Evolutionary conservation across 1,140 invertebrate genomes (phyloP).

Genomic region (Mercenaria mercenaria): DNA sequence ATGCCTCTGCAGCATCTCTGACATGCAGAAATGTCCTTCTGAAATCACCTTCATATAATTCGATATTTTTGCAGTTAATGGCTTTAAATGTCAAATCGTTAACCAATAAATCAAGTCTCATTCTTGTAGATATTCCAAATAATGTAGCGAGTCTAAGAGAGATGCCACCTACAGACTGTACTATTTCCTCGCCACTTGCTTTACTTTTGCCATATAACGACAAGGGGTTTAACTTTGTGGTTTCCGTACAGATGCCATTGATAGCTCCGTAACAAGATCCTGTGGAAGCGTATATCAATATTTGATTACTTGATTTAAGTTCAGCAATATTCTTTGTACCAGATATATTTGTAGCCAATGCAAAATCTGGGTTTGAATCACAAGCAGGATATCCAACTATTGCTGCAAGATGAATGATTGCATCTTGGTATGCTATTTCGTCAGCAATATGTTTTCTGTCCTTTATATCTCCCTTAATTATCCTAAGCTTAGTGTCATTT

Average conservation of each 20-base stretch:
- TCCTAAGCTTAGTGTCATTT: too few species aligned
- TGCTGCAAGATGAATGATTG: slow-evolving; percentile 79
- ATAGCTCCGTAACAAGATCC: slow-evolving; percentile 81
- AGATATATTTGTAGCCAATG: slow-evolving; percentile 74
- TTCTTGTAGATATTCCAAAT: slow-evolving; percentile 78
- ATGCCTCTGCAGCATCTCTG: slow-evolving; percentile 78
- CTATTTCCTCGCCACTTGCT: slow-evolving; percentile 76
- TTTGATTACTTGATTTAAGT: slow-evolving; percentile 70
- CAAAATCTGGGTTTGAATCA: slow-evolving; percentile 73
- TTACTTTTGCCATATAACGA: slow-evolving; percentile 79
- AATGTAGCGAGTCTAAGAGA: slow-evolving; percentile 79
- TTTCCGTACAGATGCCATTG: slow-evolving; percentile 78
- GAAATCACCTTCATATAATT: slow-evolving; percentile 79
- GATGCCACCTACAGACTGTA: slow-evolving; percentile 71
- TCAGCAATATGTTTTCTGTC: slow-evolving; percentile 70
- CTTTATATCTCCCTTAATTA: slow-evolving; percentile 76
- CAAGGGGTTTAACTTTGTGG: slow-evolving; percentile 77
- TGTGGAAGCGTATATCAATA: slow-evolving; percentile 79
- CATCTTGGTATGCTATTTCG: slow-evolving; percentile 71
- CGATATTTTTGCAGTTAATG: slow-evolving; percentile 75
- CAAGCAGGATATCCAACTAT: too few species aligned
- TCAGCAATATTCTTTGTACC: too few species aligned
- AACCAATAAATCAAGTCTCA: slow-evolving; percentile 79
- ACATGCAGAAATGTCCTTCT: too few species aligned
- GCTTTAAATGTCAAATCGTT: slow-evolving; percentile 81